Percentiles rank a stretch among this genome's conserved stretches.
These are phyloP conservation scores for Araneus ventricosus DNA, from an alignment of 1,140 invertebrate genomes.

Conservation along the genomic window DNA sequence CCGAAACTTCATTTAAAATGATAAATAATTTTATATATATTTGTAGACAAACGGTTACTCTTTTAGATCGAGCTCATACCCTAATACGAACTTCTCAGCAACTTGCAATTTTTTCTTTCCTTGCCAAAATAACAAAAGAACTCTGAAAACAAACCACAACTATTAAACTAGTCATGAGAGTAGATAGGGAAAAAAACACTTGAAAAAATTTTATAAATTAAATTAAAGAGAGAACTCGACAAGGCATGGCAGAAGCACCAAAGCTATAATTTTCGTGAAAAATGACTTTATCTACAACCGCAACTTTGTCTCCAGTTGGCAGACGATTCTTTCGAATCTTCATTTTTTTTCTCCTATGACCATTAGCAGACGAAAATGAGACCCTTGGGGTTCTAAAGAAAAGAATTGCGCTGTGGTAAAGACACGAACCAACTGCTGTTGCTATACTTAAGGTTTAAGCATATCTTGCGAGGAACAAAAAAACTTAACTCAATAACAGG, in stretches of 20 bases:
- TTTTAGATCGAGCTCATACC: too few species aligned
- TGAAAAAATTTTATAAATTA: constrained; percentile 11
- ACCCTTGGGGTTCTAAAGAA: neutral
- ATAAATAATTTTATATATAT: too few species aligned
- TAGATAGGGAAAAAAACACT: neutral
- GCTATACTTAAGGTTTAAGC: constrained; percentile 10
- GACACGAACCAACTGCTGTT: constrained; percentile 23
- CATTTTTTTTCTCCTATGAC: constrained; percentile 5
- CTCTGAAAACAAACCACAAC: neutral
- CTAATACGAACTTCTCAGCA: too few species aligned
- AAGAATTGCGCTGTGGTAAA: constrained; percentile 37
- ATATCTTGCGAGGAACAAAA: constrained; percentile 11
- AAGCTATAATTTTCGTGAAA: constrained; percentile 32
- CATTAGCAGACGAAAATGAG: constrained; percentile 55
- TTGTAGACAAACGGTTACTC: too few species aligned
- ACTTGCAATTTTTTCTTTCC: neutral
- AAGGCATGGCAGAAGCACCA: neutral
- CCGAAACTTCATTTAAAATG: too few species aligned
- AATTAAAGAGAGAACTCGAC: constrained; percentile 16
- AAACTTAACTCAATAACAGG: neutral
- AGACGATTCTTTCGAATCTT: constrained; percentile 42
- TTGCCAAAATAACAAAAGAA: neutral
- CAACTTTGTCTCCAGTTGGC: constrained; percentile 38
- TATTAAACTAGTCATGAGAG: constrained; percentile 36
- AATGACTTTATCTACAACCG: constrained; percentile 39